Evolutionary conservation across 2,888 invertebrate species (phyloP).

Genomic region (Melanostoma mellinum): DNA sequence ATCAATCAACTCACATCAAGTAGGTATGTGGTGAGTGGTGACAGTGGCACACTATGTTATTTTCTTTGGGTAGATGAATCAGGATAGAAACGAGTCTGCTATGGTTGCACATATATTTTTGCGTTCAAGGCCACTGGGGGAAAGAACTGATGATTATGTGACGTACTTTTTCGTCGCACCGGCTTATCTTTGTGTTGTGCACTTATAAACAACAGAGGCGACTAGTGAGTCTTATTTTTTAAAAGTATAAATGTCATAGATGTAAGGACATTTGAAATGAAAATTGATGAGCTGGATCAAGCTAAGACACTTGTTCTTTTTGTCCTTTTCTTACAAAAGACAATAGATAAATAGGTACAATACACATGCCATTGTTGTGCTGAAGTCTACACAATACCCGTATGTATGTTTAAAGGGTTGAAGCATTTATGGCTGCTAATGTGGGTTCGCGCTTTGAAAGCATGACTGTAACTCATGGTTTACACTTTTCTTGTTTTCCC

Average conservation of each 20-base stretch:
- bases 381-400: not conserved
- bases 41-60: slow-evolving; percentile 1
- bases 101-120: slow-evolving; percentile 38
- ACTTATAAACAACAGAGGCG: slow-evolving; percentile 26
- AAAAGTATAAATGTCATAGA: slow-evolving; percentile 49
- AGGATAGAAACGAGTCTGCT: slow-evolving; percentile 14
- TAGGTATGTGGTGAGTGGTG: not conserved
- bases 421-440: slow-evolving; percentile 33
- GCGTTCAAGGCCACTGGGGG: slow-evolving; percentile 63
- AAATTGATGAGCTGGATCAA: slow-evolving; percentile 52
- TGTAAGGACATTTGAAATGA: slow-evolving; percentile 46
- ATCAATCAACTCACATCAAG: slow-evolving; percentile 13
- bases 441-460: slow-evolving; percentile 11
- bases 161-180: slow-evolving; percentile 16
- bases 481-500: slow-evolving; percentile 21
- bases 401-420: slow-evolving; percentile 5
- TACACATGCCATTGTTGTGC: slow-evolving; percentile 15
- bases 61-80: slow-evolving; percentile 14
- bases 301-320: slow-evolving; percentile 25
- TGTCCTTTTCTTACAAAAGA: slow-evolving; percentile 3
- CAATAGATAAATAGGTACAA: slow-evolving; percentile 29
- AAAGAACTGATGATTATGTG: slow-evolving; percentile 56
- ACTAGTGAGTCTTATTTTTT: slow-evolving; percentile 22
- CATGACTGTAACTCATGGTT: slow-evolving; percentile 29
- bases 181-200: slow-evolving; percentile 23